Percentiles rank a stretch among this genome's conserved stretches.
phyloP scores from a whole-genome alignment of 2,113 vertebrate species.

The Dascyllus trimaculatus region DNA sequence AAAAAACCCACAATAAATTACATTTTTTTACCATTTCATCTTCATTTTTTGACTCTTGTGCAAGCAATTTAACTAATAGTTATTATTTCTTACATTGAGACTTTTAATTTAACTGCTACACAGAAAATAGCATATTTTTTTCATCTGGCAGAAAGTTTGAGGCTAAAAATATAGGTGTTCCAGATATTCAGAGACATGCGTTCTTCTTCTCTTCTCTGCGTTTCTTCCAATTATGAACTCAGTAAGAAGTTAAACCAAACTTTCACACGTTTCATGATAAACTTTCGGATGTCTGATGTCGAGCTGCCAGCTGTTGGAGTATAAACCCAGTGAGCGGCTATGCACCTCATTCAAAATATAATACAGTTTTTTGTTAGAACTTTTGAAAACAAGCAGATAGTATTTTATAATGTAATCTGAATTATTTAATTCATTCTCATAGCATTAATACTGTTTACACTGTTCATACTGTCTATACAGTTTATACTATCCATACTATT shows the following conservation, averaged over 20 bases:
- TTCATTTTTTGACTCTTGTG: not conserved
- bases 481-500: no score
- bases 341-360: not conserved
- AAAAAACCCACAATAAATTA: no score
- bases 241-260: not conserved
- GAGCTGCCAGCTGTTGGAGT: not conserved
- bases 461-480: no score
- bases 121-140: conserved; percentile 7
- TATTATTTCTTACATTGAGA: not conserved
- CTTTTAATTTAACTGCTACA: not conserved
- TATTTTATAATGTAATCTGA: conserved; percentile 7
- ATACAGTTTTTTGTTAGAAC: not conserved
- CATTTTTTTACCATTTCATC: no score
- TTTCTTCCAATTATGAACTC: not conserved
- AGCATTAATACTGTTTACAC: no score
- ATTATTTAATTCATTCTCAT: not conserved
- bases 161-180: conserved; percentile 14
- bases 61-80: not conserved
- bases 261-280: accelerated
- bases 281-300: not conserved
- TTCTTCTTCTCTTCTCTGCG: not conserved
- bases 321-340: not conserved
- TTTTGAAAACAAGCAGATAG: no score
- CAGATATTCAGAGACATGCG: not conserved
- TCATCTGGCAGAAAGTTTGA: not conserved